Evolutionary conservation across 1,140 invertebrate species (phyloP).

Genomic region (Cotesia glomerata): DNA sequence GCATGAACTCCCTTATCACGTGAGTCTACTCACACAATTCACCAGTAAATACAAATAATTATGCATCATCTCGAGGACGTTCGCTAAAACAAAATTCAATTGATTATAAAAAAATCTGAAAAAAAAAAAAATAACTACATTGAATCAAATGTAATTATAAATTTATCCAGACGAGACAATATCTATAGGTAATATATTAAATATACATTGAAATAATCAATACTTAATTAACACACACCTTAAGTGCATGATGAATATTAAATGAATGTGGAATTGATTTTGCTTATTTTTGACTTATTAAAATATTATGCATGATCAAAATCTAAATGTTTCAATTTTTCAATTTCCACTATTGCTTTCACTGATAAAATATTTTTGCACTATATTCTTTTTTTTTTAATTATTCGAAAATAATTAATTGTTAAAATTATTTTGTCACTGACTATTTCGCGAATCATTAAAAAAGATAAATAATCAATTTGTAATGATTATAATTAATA

Average conservation of each 20-base stretch:
- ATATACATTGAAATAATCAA: constrained; percentile 3
- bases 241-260: constrained; percentile 41
- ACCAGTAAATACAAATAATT: background rate
- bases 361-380: no score
- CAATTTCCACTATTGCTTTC: no score
- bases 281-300: constrained; percentile 29
- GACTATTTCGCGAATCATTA: no score
- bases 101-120: no score
- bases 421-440: no score
- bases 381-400: no score
- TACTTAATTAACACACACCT: background rate
- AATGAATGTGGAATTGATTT: constrained; percentile 35
- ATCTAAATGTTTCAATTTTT: constrained; percentile 11
- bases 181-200: no score
- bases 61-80: no score
- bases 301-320: constrained; percentile 30
- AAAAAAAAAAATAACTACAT: no score
- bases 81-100: constrained; percentile 20
- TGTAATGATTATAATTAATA: background rate
- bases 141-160: background rate
- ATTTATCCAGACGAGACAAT: background rate
- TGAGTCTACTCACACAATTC: constrained; percentile 58
- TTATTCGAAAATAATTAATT: no score
- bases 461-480: background rate
- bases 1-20: constrained; percentile 59